A percentile compares a stretch with the other conserved stretches of the same genome.
phyloP scores from a whole-genome alignment of 2,888 invertebrate genomes.

The Ophion slaviceki region DNA sequence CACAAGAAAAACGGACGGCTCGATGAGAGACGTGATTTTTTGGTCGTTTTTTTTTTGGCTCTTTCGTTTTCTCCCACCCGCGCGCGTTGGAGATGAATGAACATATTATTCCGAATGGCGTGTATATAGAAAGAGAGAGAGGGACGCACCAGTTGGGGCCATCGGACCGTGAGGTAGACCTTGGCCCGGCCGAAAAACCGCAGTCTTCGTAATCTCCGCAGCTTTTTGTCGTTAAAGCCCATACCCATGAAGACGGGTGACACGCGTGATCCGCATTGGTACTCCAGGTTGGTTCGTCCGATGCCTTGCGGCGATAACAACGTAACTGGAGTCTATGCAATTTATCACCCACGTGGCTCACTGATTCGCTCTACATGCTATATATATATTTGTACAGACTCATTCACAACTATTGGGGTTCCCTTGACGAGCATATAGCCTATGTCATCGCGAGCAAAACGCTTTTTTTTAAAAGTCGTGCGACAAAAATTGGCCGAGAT shows the following conservation, averaged over 20 bases:
- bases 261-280: slow-evolving; percentile 82
- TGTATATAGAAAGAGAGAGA: not conserved
- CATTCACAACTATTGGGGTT: too few relatives aligned
- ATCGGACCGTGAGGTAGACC: slow-evolving; percentile 86
- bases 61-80: too few relatives aligned
- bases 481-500: too few relatives aligned
- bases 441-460: too few relatives aligned
- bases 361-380: slow-evolving; percentile 9
- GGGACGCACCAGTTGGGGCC: slow-evolving; percentile 86
- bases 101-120: slow-evolving; percentile 21
- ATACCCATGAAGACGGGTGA: slow-evolving; percentile 82
- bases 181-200: slow-evolving; percentile 87
- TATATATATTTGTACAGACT: slow-evolving; percentile 1
- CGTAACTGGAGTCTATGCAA: slow-evolving; percentile 70
- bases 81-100: not conserved
- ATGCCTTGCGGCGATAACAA: slow-evolving; percentile 71
- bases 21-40: too few relatives aligned
- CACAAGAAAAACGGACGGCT: too few relatives aligned
- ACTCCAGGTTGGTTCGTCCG: slow-evolving; percentile 80
- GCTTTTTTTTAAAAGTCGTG: too few relatives aligned
- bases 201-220: slow-evolving; percentile 85
- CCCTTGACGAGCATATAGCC: too few relatives aligned
- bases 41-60: too few relatives aligned
- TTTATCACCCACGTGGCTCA: slow-evolving; percentile 50
- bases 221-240: slow-evolving; percentile 86